Evolutionary conservation across 2,113 vertebrate genomes (phyloP), one percentile per base, ranked within the genome.

Genomic region (Plectropomus leopardus): DNA sequence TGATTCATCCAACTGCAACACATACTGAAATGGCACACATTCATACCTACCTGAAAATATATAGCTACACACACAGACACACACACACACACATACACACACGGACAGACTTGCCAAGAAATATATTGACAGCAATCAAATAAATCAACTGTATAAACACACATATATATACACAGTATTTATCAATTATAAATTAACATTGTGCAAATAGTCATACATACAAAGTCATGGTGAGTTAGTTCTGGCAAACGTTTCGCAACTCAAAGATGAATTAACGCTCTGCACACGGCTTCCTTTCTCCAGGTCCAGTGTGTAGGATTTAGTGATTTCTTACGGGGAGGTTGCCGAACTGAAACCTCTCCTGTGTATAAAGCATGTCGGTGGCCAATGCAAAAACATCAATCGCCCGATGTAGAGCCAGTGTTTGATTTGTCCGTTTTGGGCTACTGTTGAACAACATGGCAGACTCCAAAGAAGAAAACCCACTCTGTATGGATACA

Each of bases 111-210:
- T 75, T 54, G 34, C 66, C 51, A 68, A 64, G 30, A 80, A 80
- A 75, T 54, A 80, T 73, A 84, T 70, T 61, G 32, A 83, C 58
- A 78, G 53, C 63, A 81, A 84, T 81, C 70, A 80, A 72, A 90
- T 83, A 82, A 91, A 91, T 88, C 79, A 87, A 53, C 68, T 79
- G n/a, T 72, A 85, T 70, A 30, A 72, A 87, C 42, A 76, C 51
- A 78, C 30, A 61, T 44, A 55, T 32, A 81, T 11, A 88, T 23
- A 83, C 15, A 85, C 54, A 80, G 55, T 79, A 78, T 81, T 89
- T 80, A 88, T 26, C 63, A 76, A 72, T 92, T 86, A 88, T 91
- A 93, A 94, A 92, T 92, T 90, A 92, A 93, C 76, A 89, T 72
- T 90, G 86, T 89, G 85, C 89, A 93, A 92, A 86, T 64, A 89